Percentiles rank a stretch among this genome's conserved stretches.
These are phyloP conservation scores for Drosophila algonquin DNA, from an alignment of 2,888 invertebrate genomes.

Conservation along the genomic window DNA sequence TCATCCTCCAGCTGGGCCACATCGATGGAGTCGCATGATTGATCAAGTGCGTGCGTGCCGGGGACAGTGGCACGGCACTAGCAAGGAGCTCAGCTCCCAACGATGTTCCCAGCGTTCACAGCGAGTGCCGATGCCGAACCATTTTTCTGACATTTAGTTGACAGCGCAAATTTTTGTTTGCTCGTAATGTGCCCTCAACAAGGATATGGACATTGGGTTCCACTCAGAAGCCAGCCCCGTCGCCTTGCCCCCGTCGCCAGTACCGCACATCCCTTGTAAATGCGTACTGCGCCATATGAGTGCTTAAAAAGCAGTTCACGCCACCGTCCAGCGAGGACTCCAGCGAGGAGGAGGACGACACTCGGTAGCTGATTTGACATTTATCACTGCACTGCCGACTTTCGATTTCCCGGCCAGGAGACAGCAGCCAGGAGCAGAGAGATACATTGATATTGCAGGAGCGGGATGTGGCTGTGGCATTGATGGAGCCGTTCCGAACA, in stretches of 20 bases:
- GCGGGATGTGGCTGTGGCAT: constrained; percentile 46
- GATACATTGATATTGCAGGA: not conserved
- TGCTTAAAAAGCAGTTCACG: constrained; percentile 75
- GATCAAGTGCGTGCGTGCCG: constrained; percentile 75
- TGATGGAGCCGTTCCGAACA: constrained; percentile 70
- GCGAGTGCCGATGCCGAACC: constrained; percentile 50
- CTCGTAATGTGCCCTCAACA: constrained; percentile 67
- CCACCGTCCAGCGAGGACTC: constrained; percentile 16
- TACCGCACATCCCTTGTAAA: constrained; percentile 48
- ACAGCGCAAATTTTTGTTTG: constrained; percentile 76
- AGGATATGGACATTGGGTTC: constrained; percentile 31
- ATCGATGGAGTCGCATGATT: constrained; percentile 66
- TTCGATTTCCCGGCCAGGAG: constrained; percentile 34
- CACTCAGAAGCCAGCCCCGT: not conserved
- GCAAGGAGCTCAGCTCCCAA: not conserved
- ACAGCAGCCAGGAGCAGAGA: not conserved
- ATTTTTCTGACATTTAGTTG: constrained; percentile 79
- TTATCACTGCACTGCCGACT: constrained; percentile 71
- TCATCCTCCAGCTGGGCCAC: constrained; percentile 21
- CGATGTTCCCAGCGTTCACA: not conserved
- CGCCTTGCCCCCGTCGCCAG: no score
- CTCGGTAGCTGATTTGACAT: constrained; percentile 73
- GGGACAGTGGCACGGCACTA: constrained; percentile 58
- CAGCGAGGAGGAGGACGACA: constrained; percentile 27
- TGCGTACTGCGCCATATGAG: constrained; percentile 46